Base-by-base conservation (phyloP, 2,797 vertebrate species). In the Epinephelus malabaricus region DNA sequence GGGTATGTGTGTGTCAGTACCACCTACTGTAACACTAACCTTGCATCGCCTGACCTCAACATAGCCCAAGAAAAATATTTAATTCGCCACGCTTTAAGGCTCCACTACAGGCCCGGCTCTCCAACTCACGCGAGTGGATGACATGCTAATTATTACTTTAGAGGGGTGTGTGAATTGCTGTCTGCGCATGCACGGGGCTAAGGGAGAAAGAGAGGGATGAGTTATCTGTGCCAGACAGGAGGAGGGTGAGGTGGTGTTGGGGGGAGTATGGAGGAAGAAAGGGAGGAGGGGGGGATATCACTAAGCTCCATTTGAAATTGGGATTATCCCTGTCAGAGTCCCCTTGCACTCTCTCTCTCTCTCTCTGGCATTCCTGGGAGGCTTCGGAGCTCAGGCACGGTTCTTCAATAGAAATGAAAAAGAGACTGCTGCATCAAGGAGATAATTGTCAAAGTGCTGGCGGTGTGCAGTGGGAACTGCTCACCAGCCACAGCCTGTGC, bases 281-380 rank as follows among this genome's bases (percentile, higher is more conserved):
- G 50, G 45, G 53, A 76, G 73, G 78, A 67, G 86, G 87, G 86
- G 91, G 91, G 91, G 86, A 76, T 93, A 86, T 83, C 89, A 84
- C 88, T 93, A 92, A 93, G 89, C 93, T 92, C 92, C 92, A 90
- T 95, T 95, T 92, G 90, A 92, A 94, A 92, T 93, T 93, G 89
- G 92, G 92, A 93, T 95, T 93, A 95, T 93, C 90, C 86, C 85
- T 78, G 25, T 76, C 68, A 89, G 90, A 93, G 88, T 92, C 92
- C 87, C 83, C 84, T 63, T 66, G 25, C 73, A 55, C 76, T 47
- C 49, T 69, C 79, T 78, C 80, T 88, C 76, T 69, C 79, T 78
- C 80, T 87, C 68, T 69, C 87, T 66, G 85, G 86, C 89, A 88
- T 92, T 92, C 90, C 92, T 89, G 78, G 88, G 91, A 92, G 90